Conservation (phyloP, 2,113 vertebrate species). For the Bubalus kerabau region DNA sequence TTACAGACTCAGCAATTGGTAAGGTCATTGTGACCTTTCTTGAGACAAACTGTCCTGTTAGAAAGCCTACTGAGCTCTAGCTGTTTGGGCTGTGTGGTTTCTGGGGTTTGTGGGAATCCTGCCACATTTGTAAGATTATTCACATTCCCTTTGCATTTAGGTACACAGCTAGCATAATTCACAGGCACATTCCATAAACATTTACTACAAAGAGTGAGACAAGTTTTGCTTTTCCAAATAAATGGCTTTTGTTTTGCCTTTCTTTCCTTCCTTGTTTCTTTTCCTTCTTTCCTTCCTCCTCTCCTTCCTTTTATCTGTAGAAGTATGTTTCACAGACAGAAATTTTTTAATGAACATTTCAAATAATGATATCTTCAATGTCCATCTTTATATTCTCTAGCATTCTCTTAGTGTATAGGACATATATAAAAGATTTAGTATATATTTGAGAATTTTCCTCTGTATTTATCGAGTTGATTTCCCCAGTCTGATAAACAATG, state of each 20-base stretch:
- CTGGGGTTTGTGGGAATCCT: neutral
- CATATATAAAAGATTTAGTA: neutral
- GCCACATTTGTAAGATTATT: conserved; percentile 57
- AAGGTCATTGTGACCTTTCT: conserved; percentile 74
- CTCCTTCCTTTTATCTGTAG: neutral
- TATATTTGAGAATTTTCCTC: conserved; percentile 16
- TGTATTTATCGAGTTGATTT: neutral
- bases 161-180: conserved; percentile 66
- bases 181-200: conserved; percentile 53
- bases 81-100: neutral
- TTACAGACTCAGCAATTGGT: conserved; percentile 33
- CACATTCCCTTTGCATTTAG: conserved; percentile 48
- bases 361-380: neutral
- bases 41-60: neutral
- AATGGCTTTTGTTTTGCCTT: neutral
- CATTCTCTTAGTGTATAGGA: neutral
- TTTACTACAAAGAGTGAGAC: conserved; percentile 47
- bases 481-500: neutral
- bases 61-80: conserved; percentile 49
- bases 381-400: conserved; percentile 1
- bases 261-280: neutral
- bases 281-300: neutral
- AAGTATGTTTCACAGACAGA: neutral
- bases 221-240: conserved; percentile 12
- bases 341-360: neutral